Percentiles rank a stretch among this genome's conserved stretches.
These are phyloP conservation scores for Porites divaricata DNA, from an alignment of 92 coral and sea anemone genomes.

Conservation along the genomic window DNA sequence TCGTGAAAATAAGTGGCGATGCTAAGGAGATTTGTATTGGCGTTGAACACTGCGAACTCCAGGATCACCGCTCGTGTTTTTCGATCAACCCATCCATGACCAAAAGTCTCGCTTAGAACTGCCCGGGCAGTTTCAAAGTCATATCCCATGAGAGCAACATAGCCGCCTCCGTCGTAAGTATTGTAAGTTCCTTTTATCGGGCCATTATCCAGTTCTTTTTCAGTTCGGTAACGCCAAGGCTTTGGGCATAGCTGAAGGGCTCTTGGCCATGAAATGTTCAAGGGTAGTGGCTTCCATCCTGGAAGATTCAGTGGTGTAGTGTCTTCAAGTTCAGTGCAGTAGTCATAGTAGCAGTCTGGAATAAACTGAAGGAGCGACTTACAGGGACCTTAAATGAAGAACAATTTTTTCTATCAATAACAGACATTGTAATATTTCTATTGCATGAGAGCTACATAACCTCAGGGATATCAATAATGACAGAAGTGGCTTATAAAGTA, in stretches of 20 bases:
- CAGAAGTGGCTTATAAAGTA: no score
- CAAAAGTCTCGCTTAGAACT: constrained; percentile 36
- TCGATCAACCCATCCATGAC: constrained; percentile 54
- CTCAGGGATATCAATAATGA: no score
- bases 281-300: constrained; percentile 36
- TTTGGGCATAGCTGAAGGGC: constrained; percentile 44
- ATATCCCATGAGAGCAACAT: constrained; percentile 55
- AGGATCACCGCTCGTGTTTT: constrained; percentile 53
- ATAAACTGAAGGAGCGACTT: not conserved
- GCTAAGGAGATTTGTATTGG: constrained; percentile 48
- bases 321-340: constrained; percentile 22
- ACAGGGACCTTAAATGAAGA: constrained; percentile 6
- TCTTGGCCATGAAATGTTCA: constrained; percentile 37
- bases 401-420: not conserved
- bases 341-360: constrained; percentile 23
- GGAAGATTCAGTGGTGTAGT: constrained; percentile 47
- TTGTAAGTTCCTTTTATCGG: constrained; percentile 14
- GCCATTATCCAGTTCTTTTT: constrained; percentile 4
- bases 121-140: constrained; percentile 36
- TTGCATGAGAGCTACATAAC: no score
- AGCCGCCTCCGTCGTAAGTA: constrained; percentile 50
- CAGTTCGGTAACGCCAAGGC: constrained; percentile 55
- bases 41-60: constrained; percentile 54
- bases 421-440: no score
- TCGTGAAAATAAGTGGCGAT: constrained; percentile 49